These are phyloP conservation scores for Agrotis clavis DNA, from an alignment of 2,888 invertebrate genomes.

Conservation along the genomic window DNA sequence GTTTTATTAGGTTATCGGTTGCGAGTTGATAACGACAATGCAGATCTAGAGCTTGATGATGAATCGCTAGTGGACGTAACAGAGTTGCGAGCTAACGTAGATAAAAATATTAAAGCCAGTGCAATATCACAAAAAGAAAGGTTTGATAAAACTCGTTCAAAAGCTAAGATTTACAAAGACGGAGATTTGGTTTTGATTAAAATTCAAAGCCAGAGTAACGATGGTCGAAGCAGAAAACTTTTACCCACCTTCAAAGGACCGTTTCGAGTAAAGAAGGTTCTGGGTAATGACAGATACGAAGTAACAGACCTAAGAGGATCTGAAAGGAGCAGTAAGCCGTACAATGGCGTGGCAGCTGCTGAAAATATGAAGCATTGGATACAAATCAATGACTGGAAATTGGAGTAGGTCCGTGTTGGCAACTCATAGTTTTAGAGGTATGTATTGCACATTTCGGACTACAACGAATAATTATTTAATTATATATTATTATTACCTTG, in stretches of 20 bases:
- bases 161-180: constrained; percentile 1
- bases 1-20: too few relatives aligned
- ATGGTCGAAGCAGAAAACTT: constrained; percentile 6
- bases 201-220: constrained; percentile 9
- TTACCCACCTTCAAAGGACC: constrained; percentile 5
- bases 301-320: constrained; percentile 4
- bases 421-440: neutral
- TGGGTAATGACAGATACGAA: constrained; percentile 13
- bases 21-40: too few relatives aligned
- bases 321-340: neutral
- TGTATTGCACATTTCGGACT: too few relatives aligned
- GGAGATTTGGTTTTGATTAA: constrained; percentile 5
- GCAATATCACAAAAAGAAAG: constrained; percentile 9
- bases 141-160: constrained; percentile 10
- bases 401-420: constrained; percentile 18
- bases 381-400: constrained; percentile 1
- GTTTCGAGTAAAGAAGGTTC: neutral
- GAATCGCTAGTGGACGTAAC: constrained; percentile 1
- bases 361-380: constrained; percentile 12
- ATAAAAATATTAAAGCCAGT: constrained; percentile 12
- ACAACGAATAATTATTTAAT: neutral
- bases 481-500: neutral
- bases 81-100: neutral
- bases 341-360: constrained; percentile 8
- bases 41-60: too few relatives aligned